Evolutionary conservation across 1,140 invertebrate genomes (phyloP), one percentile per base, ranked within the genome.

Genomic region (Batillaria attramentaria): DNA sequence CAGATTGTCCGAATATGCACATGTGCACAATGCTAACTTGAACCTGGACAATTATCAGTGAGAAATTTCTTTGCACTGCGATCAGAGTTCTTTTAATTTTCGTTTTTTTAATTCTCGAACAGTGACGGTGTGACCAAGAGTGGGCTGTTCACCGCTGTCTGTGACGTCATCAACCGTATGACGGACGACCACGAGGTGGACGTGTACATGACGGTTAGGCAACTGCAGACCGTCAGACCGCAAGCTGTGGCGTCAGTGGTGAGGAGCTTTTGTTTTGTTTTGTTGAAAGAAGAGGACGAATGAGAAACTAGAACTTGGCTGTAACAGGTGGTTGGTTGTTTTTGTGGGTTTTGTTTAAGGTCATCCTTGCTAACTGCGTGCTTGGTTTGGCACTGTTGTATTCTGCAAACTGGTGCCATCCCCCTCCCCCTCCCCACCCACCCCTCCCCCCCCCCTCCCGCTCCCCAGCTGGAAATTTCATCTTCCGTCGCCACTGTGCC

Each of bases 121-220:
- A 72, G 69, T 10, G 69, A 72, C 37, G 69, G 69, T 41, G 33
- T 41, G 39, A 6, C 24, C 3, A 31, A 42, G 39, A 72, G 69
- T 31, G 69, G 69, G 16, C 20, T 72, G 6, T 43, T 72, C 69
- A 41, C 37, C 69, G 43, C 39, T 37, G 10, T 72, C 20, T 46
- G 39, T n/a, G 43, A 72, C 39, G 16, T 41, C 69, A 72, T 72
- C 69, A 72, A 41, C 69, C 39, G 69, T 24, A 3, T 72, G 69
- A 72, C 3, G 3, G 18, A 42, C 13, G 69, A 72, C 69, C 18
- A 46, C 20, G 69, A 72, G 39, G 69, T 72, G 33, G 69, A 72
- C 39, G 43, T 72, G 16, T 72, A 42, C 20, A 2, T 41, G 39
- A 72, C 69, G 4, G 43, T 72, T 41, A 37, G 69, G n/a, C 37